phyloP scores from a whole-genome alignment of 2,113 vertebrate genomes.

The Dromas ardeola region DNA sequence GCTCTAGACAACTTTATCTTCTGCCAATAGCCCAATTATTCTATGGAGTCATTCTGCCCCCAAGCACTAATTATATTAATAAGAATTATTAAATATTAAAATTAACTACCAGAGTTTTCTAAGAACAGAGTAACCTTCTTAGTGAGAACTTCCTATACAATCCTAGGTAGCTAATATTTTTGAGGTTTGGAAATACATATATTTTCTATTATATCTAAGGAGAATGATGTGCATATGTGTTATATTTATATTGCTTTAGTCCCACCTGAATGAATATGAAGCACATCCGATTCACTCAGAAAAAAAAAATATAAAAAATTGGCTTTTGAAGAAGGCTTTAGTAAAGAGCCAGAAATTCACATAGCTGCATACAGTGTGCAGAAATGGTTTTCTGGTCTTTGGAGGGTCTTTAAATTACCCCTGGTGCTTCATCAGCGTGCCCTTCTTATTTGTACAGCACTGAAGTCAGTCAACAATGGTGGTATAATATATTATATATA shows the following conservation, averaged over 20 bases:
- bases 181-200: background rate
- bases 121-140: background rate
- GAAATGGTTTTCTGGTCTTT: background rate
- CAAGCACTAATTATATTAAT: background rate
- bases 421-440: background rate
- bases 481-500: background rate
- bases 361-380: background rate
- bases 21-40: background rate
- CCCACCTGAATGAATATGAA: background rate
- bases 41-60: background rate
- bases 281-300: background rate
- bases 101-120: background rate
- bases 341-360: background rate
- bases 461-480: background rate
- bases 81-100: background rate
- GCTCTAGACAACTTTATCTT: background rate
- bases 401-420: background rate
- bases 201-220: background rate
- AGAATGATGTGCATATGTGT: background rate
- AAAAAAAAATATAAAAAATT: background rate
- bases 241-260: background rate
- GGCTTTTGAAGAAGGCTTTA: background rate
- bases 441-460: background rate
- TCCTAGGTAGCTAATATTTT: background rate
- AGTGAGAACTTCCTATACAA: background rate